Evolutionary conservation across 1,140 invertebrate species (phyloP).

Genomic region (Danaus melanippus): DNA sequence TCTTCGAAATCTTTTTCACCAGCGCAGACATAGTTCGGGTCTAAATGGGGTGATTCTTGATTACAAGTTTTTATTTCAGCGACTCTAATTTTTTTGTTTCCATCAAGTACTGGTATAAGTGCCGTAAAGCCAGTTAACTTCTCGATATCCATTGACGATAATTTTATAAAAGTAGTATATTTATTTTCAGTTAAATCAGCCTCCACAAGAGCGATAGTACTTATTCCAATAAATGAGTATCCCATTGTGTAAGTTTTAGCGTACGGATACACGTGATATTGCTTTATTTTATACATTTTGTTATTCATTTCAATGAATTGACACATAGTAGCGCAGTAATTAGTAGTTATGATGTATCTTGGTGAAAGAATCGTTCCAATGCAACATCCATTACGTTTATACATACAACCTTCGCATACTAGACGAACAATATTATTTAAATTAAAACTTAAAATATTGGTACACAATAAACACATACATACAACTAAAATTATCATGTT

Average conservation of each 20-base stretch:
- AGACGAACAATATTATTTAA: constrained; percentile 22
- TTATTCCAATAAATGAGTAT: constrained; percentile 3
- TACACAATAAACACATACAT: too few species aligned
- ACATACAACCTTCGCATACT: constrained; percentile 9
- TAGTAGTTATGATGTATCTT: constrained; percentile 34
- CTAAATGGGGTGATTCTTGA: constrained; percentile 8
- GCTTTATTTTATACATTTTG: constrained; percentile 12
- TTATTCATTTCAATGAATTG: constrained; percentile 14
- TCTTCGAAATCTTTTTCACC: constrained; percentile 13
- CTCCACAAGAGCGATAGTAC: constrained; percentile 10
- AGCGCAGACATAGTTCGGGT: constrained; percentile 29
- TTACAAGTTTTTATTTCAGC: constrained; percentile 17
- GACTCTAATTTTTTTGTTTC: neutral
- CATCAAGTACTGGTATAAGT: constrained; percentile 1
- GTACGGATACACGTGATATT: constrained; percentile 20
- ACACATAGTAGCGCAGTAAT: constrained; percentile 32
- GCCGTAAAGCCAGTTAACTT: neutral
- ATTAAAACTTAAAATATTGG: constrained; percentile 1
- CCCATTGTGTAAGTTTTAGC: constrained; percentile 9
- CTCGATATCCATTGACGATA: too few species aligned
- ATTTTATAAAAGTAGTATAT: too few species aligned
- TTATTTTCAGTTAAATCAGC: neutral
- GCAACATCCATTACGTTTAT: constrained; percentile 21
- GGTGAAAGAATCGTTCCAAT: constrained; percentile 29
- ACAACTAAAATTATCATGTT: too few species aligned